A percentile compares a stretch with the other conserved stretches of the same genome.
These are phyloP conservation scores for Spodoptera exigua DNA, from an alignment of 2,888 invertebrate genomes.

Conservation along the genomic window DNA sequence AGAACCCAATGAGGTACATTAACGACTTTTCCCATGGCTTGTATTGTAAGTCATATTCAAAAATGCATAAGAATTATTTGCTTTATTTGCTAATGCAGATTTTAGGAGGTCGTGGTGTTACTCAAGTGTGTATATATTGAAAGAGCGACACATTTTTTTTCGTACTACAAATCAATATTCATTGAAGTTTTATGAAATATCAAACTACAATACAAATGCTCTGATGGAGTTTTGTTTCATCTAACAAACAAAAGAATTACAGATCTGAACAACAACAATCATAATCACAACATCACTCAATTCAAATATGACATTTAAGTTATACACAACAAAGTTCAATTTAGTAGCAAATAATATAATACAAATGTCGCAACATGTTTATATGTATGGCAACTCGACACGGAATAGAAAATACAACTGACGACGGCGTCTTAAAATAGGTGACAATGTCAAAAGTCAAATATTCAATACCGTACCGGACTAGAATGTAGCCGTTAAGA, in stretches of 20 bases:
- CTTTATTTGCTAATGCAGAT: no score
- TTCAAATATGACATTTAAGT: slow-evolving; percentile 24
- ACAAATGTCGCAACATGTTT: slow-evolving; percentile 26
- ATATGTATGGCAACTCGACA: slow-evolving; percentile 59
- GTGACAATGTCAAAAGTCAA: slow-evolving; percentile 84
- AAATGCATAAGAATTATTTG: no score
- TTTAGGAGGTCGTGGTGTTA: no score
- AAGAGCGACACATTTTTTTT: no score
- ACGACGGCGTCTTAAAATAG: slow-evolving; percentile 63
- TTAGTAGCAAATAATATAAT: slow-evolving; percentile 17
- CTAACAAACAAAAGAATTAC: slow-evolving; percentile 2
- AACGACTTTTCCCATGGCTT: no score
- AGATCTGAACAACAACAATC: slow-evolving; percentile 18
- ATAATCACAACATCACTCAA: slow-evolving; percentile 19
- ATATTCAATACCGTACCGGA: slow-evolving; percentile 72
- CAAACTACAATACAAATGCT: no score
- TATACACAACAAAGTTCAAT: slow-evolving; percentile 24
- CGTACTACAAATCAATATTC: no score
- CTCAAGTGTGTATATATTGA: no score
- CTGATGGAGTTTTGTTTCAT: neutral
- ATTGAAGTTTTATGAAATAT: no score
- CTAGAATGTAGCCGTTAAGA: slow-evolving; percentile 60
- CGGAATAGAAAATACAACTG: slow-evolving; percentile 69
- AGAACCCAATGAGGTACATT: no score
- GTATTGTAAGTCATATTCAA: no score